Conservation (phyloP, 1,140 invertebrate genomes). For the Caenorhabditis briggsae region DNA sequence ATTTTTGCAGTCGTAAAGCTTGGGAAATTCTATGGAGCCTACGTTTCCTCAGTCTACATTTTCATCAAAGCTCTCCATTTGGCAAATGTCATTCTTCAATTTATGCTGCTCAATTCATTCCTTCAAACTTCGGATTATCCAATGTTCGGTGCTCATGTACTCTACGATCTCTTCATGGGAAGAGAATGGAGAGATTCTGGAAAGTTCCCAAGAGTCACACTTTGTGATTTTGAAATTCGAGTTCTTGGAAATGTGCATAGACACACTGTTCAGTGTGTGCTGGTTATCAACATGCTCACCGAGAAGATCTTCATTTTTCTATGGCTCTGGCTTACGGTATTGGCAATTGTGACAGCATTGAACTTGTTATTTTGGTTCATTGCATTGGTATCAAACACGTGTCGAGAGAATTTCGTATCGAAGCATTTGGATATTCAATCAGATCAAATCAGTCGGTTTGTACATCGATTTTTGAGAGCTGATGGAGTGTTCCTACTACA, state of each 20-base stretch:
- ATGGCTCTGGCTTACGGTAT: conserved; percentile 75
- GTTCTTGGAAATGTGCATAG: conserved; percentile 79
- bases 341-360: conserved; percentile 71
- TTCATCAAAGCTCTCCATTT: conserved; percentile 80
- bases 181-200: conserved; percentile 76
- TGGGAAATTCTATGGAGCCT: conserved; percentile 79
- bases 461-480: conserved; percentile 74
- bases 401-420: conserved; percentile 73
- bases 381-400: conserved; percentile 71
- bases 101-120: conserved; percentile 80
- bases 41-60: conserved; percentile 72
- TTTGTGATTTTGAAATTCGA: conserved; percentile 79
- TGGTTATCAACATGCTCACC: conserved; percentile 77
- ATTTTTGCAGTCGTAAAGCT: conserved; percentile 72
- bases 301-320: conserved; percentile 79
- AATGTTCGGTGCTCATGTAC: conserved; percentile 80
- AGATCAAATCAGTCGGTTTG: conserved; percentile 67
- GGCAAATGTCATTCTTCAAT: conserved; percentile 80
- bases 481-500: conserved; percentile 77
- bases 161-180: conserved; percentile 78
- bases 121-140: conserved; percentile 80
- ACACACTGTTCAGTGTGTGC: conserved; percentile 78
- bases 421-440: conserved; percentile 73
- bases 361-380: conserved; percentile 76
- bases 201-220: conserved; percentile 80